These are phyloP conservation scores for Pipra filicauda DNA, from an alignment of 2,113 vertebrate genomes.

Conservation along the genomic window DNA sequence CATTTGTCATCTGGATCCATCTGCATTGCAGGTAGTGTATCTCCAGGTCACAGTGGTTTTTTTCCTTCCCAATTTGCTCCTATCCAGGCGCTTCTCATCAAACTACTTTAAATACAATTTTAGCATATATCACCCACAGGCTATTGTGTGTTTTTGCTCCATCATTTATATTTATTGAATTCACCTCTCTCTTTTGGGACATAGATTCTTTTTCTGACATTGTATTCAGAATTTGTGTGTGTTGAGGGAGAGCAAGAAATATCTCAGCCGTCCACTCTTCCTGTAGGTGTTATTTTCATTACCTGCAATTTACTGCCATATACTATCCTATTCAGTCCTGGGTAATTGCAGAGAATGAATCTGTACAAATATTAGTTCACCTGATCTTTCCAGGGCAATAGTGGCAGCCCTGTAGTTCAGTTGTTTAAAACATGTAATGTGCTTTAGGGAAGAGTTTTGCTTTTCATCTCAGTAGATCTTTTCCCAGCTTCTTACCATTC, in stretches of 20 bases:
- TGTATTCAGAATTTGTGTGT: background rate
- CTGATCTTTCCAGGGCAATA: background rate
- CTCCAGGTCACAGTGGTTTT: background rate
- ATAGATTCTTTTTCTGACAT: background rate
- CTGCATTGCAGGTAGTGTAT: slow-evolving; percentile 31
- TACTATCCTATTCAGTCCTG: background rate
- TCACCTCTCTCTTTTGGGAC: background rate
- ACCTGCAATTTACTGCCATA: background rate
- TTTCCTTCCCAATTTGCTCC: background rate
- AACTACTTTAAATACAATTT: background rate
- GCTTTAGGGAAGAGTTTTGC: background rate
- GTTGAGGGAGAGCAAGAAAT: background rate
- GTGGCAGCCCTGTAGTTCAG: background rate
- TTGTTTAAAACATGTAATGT: background rate
- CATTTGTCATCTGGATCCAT: slow-evolving; percentile 36
- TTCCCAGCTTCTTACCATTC: background rate
- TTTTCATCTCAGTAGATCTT: background rate
- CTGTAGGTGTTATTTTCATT: slow-evolving; percentile 1
- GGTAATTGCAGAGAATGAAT: slow-evolving; percentile 4
- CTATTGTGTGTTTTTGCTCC: background rate
- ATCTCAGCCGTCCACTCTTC: background rate
- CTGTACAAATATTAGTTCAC: slow-evolving; percentile 27
- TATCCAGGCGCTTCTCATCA: background rate
- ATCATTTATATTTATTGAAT: background rate
- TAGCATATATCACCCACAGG: background rate